A percentile compares a stretch with the other conserved stretches of the same genome.
These are phyloP conservation scores for Smithornis capensis DNA, from an alignment of 2,113 vertebrate genomes.

Conservation along the genomic window DNA sequence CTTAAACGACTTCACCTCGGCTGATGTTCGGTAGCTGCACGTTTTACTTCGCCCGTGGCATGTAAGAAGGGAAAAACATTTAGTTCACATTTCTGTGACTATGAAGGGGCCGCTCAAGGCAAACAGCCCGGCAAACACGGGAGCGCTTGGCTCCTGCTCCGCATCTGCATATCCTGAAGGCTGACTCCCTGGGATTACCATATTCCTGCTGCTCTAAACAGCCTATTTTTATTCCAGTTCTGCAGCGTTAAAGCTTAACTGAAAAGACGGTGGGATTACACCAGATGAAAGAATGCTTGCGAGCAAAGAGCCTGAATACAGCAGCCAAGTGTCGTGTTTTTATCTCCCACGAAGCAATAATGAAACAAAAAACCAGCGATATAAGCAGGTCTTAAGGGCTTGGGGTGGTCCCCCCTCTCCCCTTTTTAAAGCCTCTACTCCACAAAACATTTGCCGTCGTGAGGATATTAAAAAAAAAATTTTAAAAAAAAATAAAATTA, in stretches of 20 bases:
- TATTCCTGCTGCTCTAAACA: background rate
- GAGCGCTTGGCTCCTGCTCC: background rate
- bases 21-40: background rate
- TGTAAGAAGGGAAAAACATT: background rate
- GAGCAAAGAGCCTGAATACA: background rate
- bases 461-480: background rate
- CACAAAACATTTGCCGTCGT: background rate
- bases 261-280: slow-evolving; percentile 12
- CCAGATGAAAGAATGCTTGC: background rate
- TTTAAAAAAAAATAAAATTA: background rate
- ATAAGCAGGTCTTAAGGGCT: background rate
- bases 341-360: background rate
- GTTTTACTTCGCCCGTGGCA: background rate
- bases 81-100: background rate
- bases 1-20: background rate
- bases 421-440: background rate
- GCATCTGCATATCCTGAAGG: slow-evolving; percentile 2
- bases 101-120: slow-evolving; percentile 13
- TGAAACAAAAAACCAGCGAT: background rate
- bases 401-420: background rate
- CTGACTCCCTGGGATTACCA: background rate
- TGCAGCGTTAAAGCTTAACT: background rate
- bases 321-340: background rate
- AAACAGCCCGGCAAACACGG: background rate
- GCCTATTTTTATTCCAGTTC: slow-evolving; percentile 3